These are phyloP conservation scores for Argyresthia albistria DNA, from an alignment of 2,888 invertebrate genomes.

Conservation along the genomic window DNA sequence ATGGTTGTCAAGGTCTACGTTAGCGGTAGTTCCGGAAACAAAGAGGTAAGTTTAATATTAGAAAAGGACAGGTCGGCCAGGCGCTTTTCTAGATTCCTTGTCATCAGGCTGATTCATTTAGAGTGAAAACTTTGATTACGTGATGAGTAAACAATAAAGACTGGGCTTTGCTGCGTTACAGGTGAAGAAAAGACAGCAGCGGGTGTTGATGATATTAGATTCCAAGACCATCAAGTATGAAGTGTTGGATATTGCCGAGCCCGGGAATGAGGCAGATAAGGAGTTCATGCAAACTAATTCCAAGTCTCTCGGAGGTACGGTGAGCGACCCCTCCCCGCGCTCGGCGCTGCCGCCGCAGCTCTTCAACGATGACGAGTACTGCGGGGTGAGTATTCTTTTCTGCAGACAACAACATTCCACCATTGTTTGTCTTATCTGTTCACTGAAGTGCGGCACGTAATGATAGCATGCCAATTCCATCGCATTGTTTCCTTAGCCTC, in stretches of 20 bases:
- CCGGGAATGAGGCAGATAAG: conserved; percentile 89
- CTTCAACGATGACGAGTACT: conserved; percentile 92
- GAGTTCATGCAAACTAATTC: conserved; percentile 94
- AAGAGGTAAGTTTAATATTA: conserved; percentile 83
- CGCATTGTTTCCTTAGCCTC: too few relatives aligned
- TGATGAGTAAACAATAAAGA: conserved; percentile 23
- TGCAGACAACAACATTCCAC: background rate
- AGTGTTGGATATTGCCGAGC: conserved; percentile 95
- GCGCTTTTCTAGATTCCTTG: conserved; percentile 39
- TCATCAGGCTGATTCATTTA: conserved; percentile 45
- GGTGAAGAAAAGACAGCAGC: conserved; percentile 97
- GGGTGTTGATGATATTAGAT: conserved; percentile 93
- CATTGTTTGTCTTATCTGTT: conserved; percentile 2
- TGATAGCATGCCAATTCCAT: background rate
- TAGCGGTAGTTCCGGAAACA: conserved; percentile 94
- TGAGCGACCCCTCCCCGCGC: conserved; percentile 80
- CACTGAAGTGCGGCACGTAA: background rate
- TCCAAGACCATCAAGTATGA: conserved; percentile 92
- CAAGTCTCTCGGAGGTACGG: conserved; percentile 81
- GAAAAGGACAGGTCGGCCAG: conserved; percentile 51
- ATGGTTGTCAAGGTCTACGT: conserved; percentile 95
- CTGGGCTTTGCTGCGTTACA: conserved; percentile 42
- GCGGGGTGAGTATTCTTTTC: conserved; percentile 79
- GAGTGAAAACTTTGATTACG: conserved; percentile 44
- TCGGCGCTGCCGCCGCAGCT: conserved; percentile 94